Conservation (phyloP, 2,888 invertebrate genomes). For the Callimorpha dominula region DNA sequence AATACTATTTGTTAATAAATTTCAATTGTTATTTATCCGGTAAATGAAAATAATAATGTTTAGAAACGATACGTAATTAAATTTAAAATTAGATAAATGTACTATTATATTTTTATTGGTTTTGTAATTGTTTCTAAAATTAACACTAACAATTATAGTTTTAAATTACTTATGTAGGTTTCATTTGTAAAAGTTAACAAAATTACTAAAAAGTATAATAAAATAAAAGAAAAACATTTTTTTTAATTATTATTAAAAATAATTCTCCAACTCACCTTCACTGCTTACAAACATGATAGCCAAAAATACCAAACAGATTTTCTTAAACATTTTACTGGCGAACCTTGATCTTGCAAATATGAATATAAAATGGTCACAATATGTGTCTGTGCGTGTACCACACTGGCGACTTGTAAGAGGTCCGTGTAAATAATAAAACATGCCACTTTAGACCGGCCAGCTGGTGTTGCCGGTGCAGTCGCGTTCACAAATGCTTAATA, state of each 20-base stretch:
- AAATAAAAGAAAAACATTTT: no score
- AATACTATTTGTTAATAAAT: not conserved
- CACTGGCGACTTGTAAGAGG: constrained; percentile 47
- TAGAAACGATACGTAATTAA: not conserved
- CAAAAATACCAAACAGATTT: constrained; percentile 61
- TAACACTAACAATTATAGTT: not conserved
- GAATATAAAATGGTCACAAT: constrained; percentile 29
- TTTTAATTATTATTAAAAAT: constrained; percentile 3
- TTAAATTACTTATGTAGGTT: no score
- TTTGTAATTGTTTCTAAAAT: not conserved
- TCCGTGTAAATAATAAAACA: constrained; percentile 68
- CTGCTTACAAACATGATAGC: constrained; percentile 58
- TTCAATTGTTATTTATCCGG: not conserved
- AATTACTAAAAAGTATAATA: no score
- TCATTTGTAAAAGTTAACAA: no score
- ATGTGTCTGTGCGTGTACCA: constrained; percentile 41
- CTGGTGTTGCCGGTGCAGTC: constrained; percentile 75
- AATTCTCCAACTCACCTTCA: constrained; percentile 60
- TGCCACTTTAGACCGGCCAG: constrained; percentile 61
- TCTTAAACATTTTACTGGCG: constrained; percentile 60
- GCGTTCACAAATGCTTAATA: constrained; percentile 50
- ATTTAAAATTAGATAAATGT: not conserved
- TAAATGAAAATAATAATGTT: not conserved
- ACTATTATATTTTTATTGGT: not conserved
- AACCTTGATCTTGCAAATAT: constrained; percentile 20